These are phyloP conservation scores for Protobothrops flavoviridis DNA, from an alignment of 2,113 vertebrate genomes.

Conservation along the genomic window DNA sequence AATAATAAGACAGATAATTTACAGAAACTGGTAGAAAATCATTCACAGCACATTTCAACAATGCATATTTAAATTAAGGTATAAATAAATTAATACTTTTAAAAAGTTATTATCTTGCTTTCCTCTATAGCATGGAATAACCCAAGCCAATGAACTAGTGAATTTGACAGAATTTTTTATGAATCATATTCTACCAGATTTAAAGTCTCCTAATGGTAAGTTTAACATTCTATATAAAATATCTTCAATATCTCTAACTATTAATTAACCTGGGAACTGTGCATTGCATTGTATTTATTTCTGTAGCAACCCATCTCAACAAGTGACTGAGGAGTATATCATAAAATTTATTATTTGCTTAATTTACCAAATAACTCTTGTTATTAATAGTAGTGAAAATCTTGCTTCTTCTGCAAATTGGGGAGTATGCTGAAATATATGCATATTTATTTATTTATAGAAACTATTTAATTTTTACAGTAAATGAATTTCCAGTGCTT, in stretches of 20 bases:
- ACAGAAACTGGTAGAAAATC: not conserved
- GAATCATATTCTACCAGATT: slow-evolving; percentile 92
- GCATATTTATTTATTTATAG: not conserved
- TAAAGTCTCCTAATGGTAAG: slow-evolving; percentile 90
- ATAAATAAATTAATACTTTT: not conserved
- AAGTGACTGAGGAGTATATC: not conserved
- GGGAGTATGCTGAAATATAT: not conserved
- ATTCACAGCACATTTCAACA: not conserved
- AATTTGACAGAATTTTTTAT: slow-evolving; percentile 96
- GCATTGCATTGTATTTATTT: not conserved
- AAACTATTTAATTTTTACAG: slow-evolving; percentile 65
- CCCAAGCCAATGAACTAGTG: slow-evolving; percentile 97
- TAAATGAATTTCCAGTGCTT: slow-evolving; percentile 97
- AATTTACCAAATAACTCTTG: not conserved
- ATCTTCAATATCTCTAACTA: accelerated
- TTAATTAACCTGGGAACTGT: not conserved
- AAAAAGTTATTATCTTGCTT: not conserved
- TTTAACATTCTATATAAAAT: slow-evolving; percentile 3
- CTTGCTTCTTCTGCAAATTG: not conserved
- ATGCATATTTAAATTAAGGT: not conserved
- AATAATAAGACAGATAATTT: not conserved
- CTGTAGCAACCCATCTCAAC: not conserved
- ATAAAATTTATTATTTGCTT: not conserved
- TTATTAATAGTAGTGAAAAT: not conserved
- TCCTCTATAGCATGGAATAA: slow-evolving; percentile 89